These are phyloP conservation scores for Drosophila subquinaria DNA, from an alignment of 2,888 invertebrate genomes.

Conservation along the genomic window DNA sequence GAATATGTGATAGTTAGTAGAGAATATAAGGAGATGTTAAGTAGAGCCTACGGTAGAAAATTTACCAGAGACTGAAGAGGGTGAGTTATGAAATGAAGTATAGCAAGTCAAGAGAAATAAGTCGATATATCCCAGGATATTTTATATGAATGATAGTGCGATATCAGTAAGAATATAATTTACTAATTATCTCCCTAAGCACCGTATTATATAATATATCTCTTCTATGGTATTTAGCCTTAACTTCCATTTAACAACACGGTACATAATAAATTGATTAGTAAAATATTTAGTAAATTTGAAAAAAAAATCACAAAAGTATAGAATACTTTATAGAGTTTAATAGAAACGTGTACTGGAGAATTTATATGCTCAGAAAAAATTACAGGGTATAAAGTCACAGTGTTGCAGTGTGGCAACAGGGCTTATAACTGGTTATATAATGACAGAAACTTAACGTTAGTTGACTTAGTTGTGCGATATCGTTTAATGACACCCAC, in stretches of 20 bases:
- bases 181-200: too few species aligned
- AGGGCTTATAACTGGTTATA: conserved; percentile 13
- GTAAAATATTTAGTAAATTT: not conserved
- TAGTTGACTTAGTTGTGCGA: conserved; percentile 57
- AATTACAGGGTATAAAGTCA: not conserved
- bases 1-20: not conserved
- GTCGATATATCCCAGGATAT: too few species aligned
- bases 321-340: not conserved
- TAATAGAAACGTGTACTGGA: not conserved
- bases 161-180: too few species aligned
- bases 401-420: not conserved
- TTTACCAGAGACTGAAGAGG: too few species aligned
- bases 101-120: too few species aligned
- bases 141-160: too few species aligned
- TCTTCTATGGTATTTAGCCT: too few species aligned
- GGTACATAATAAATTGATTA: not conserved
- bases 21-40: not conserved
- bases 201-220: too few species aligned
- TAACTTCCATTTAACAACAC: too few species aligned
- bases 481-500: conserved; percentile 70
- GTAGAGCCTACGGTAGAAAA: not conserved
- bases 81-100: too few species aligned
- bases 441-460: conserved; percentile 52
- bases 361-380: not conserved
- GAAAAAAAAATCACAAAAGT: not conserved